Evolutionary conservation across 2,113 vertebrate species (phyloP).

Genomic region (Tragulus kanchil): DNA sequence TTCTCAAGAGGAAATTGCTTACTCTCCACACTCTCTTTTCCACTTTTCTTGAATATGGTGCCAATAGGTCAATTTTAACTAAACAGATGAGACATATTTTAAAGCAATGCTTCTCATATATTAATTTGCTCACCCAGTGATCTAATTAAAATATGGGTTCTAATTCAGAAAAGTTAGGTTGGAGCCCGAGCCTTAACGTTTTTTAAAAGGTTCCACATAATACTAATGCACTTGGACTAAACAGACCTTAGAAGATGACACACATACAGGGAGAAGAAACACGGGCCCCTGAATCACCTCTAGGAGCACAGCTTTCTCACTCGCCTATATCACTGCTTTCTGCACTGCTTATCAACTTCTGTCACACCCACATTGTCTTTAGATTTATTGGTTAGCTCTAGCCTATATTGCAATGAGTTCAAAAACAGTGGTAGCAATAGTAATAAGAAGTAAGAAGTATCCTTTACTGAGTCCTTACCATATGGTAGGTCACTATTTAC

Average conservation of each 20-base stretch:
- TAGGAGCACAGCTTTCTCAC: background rate
- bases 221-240: background rate
- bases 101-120: background rate
- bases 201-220: background rate
- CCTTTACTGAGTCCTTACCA: background rate
- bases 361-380: background rate
- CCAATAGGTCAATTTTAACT: background rate
- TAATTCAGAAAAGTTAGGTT: background rate
- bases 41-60: background rate
- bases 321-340: background rate
- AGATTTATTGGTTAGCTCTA: background rate
- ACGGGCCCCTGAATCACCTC: no score
- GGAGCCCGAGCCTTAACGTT: background rate
- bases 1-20: background rate
- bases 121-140: background rate
- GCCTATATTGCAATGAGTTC: background rate
- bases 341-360: background rate
- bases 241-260: background rate
- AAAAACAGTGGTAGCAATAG: background rate
- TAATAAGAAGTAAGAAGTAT: background rate
- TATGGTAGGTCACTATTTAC: background rate
- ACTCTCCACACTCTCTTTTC: background rate
- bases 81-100: background rate
- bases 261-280: accelerated
- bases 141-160: background rate